Percentiles rank a stretch among this genome's conserved stretches.
phyloP scores from a whole-genome alignment of 2,888 invertebrate genomes.

The Pammene aurita region DNA sequence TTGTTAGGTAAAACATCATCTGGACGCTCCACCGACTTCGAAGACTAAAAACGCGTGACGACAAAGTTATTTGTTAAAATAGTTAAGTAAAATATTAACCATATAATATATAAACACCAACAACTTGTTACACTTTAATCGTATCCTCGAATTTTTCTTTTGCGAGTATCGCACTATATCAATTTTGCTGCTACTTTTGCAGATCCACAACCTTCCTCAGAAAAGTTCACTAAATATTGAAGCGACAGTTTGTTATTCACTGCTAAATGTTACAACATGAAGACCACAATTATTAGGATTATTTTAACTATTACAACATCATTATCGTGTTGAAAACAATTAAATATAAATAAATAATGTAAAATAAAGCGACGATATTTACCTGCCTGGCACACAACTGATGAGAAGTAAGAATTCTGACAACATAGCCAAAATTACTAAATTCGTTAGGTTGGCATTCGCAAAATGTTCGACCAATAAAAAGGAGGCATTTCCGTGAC shows the following conservation, averaged over 20 bases:
- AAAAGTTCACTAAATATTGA: conserved; percentile 77
- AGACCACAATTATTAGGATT: conserved; percentile 57
- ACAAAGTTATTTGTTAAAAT: conserved; percentile 50
- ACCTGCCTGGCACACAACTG: conserved; percentile 77
- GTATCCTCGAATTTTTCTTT: conserved; percentile 67
- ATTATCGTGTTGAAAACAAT: conserved; percentile 64
- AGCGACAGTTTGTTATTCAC: conserved; percentile 63
- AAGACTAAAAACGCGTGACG: conserved; percentile 47
- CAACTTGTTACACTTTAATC: conserved; percentile 45
- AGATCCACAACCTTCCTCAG: conserved; percentile 77
- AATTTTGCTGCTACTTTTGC: conserved; percentile 80
- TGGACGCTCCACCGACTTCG: conserved; percentile 52
- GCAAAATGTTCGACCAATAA: conserved; percentile 68
- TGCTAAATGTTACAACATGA: conserved; percentile 54
- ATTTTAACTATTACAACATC: conserved; percentile 59
- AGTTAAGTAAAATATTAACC: conserved; percentile 37
- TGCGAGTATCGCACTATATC: conserved; percentile 74
- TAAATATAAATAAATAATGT: conserved; percentile 75
- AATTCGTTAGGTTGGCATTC: conserved; percentile 70
- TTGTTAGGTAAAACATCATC: conserved; percentile 65
- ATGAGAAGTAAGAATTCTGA: conserved; percentile 69
- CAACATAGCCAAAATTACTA: conserved; percentile 74
- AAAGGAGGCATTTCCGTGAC: conserved; percentile 57
- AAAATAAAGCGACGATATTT: conserved; percentile 75
- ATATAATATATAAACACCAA: conserved; percentile 43